These are phyloP conservation scores for Campaea margaritaria DNA, from an alignment of 2,888 invertebrate genomes.

Conservation along the genomic window DNA sequence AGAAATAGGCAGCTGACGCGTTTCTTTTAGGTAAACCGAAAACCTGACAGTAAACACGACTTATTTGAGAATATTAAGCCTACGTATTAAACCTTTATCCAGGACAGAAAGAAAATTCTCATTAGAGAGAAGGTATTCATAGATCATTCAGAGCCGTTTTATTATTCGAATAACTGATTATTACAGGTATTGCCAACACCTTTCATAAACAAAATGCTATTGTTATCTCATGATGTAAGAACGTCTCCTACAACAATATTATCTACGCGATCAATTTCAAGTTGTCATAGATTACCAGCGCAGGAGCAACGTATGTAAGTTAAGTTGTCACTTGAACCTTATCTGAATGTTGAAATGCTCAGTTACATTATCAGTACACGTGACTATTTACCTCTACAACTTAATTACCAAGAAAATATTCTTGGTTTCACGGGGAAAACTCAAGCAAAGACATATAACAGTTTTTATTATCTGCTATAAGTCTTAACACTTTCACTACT, in stretches of 20 bases:
- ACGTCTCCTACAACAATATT: slow-evolving; percentile 18
- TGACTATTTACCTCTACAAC: slow-evolving; percentile 40
- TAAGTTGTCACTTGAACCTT: slow-evolving; percentile 36
- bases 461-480: not conserved
- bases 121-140: too few species aligned
- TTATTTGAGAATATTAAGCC: too few species aligned
- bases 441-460: not conserved
- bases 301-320: slow-evolving; percentile 7
- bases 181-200: not conserved
- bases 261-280: slow-evolving; percentile 33
- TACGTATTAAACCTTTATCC: too few species aligned
- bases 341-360: slow-evolving; percentile 44
- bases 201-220: not conserved
- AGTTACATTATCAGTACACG: slow-evolving; percentile 49
- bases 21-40: too few species aligned
- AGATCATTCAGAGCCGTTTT: not conserved
- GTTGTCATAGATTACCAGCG: slow-evolving; percentile 23
- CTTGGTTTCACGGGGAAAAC: slow-evolving; percentile 4
- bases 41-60: too few species aligned
- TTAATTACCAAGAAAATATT: slow-evolving; percentile 24
- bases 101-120: too few species aligned
- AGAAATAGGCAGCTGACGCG: too few species aligned
- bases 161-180: too few species aligned
- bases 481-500: too few species aligned
- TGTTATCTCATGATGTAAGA: not conserved